These are phyloP conservation scores for Ctenosaura bakeri DNA, from an alignment of 2,797 vertebrate species.

Conservation along the genomic window DNA sequence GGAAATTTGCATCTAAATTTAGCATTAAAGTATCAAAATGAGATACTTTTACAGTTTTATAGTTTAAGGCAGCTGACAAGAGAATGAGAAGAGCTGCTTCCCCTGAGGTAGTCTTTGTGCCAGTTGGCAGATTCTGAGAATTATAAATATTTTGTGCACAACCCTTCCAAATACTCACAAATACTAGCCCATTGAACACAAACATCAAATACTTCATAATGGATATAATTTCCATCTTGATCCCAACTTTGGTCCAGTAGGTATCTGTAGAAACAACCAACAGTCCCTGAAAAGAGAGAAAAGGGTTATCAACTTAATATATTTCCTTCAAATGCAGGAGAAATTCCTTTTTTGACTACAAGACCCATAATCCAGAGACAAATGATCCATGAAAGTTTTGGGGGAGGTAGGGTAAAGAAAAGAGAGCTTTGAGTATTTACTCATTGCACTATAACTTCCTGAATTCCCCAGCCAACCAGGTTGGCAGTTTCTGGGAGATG, in stretches of 20 bases:
- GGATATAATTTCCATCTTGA: constrained; percentile 46
- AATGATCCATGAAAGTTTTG: too few relatives aligned
- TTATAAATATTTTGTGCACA: not conserved
- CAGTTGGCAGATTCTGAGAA: not conserved
- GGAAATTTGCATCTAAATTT: not conserved
- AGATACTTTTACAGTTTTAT: too few relatives aligned
- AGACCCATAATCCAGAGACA: too few relatives aligned
- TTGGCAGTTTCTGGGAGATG: too few relatives aligned
- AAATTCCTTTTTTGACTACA: too few relatives aligned
- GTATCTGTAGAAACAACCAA: not conserved
- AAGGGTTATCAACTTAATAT: not conserved
- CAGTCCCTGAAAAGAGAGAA: constrained; percentile 5
- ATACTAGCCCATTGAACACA: constrained; percentile 64
- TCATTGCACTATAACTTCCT: too few relatives aligned
- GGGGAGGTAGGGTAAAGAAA: too few relatives aligned
- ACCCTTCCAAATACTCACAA: constrained; percentile 61
- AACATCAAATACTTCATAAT: constrained; percentile 68
- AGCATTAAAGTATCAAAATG: not conserved
- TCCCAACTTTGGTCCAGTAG: not conserved
- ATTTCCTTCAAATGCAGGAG: not conserved
- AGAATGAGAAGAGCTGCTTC: not conserved
- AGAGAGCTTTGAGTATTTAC: too few relatives aligned
- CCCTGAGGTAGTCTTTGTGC: not conserved
- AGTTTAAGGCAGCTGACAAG: too few relatives aligned
- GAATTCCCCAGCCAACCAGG: too few relatives aligned